Conservation (phyloP, 2,113 vertebrate species). For the Pseudonaja textilis region DNA sequence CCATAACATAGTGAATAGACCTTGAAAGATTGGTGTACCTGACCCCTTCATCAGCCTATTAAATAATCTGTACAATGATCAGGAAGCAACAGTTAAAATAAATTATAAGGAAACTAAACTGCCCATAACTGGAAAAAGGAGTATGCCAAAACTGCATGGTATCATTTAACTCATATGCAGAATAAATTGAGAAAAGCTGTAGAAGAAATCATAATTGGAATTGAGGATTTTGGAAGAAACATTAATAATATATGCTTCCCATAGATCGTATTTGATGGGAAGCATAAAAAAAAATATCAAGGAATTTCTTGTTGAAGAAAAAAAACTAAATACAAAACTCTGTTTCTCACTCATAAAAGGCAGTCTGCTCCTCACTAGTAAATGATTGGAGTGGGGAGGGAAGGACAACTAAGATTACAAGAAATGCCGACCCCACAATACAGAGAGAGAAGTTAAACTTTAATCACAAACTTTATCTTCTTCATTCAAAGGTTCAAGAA, state of each 20-base stretch:
- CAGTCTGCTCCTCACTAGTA: background rate
- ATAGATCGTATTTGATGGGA: background rate
- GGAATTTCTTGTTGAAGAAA: background rate
- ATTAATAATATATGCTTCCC: background rate
- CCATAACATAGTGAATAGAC: background rate
- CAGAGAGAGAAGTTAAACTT: background rate
- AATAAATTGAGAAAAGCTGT: background rate
- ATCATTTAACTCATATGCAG: background rate
- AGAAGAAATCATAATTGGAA: background rate
- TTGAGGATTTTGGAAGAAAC: background rate
- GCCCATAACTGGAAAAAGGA: background rate
- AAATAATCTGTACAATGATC: background rate
- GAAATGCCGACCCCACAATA: background rate
- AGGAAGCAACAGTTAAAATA: background rate
- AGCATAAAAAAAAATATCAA: background rate
- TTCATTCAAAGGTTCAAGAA: background rate
- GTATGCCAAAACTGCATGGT: background rate
- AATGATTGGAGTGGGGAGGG: background rate
- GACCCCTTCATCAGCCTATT: background rate
- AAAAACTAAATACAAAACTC: background rate
- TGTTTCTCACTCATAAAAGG: background rate
- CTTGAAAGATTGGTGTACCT: background rate
- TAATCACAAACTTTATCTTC: background rate
- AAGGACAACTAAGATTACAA: background rate
- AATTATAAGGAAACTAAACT: background rate